Evolutionary conservation across 2,113 vertebrate species (phyloP).

Genomic region (Nerophis ophidion): DNA sequence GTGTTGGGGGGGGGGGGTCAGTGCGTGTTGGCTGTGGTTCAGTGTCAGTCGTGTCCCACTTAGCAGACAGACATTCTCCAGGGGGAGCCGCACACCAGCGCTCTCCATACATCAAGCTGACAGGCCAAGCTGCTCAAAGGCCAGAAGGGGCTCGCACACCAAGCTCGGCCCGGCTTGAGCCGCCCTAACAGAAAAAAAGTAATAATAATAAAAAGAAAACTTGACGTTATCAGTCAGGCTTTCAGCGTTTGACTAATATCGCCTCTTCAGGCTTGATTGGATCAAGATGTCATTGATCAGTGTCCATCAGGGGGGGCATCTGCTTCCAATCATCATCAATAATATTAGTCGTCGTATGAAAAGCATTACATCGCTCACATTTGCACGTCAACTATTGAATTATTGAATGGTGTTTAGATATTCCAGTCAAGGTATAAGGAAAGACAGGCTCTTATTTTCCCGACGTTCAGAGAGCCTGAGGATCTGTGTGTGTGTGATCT

Average conservation of each 20-base stretch:
- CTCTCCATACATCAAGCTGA: slow-evolving; percentile 64
- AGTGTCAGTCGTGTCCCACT: slow-evolving; percentile 71
- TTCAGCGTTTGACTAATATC: slow-evolving; percentile 62
- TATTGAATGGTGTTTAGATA: too few relatives aligned
- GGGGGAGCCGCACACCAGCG: slow-evolving; percentile 54
- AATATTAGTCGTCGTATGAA: neutral
- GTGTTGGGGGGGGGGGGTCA: slow-evolving; percentile 23
- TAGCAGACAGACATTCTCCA: slow-evolving; percentile 66
- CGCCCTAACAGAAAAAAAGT: neutral
- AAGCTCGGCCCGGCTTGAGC: slow-evolving; percentile 49
- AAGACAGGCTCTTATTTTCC: neutral
- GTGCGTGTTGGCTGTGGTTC: slow-evolving; percentile 55
- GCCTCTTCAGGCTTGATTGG: slow-evolving; percentile 53
- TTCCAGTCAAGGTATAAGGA: too few relatives aligned
- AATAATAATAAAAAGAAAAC: slow-evolving; percentile 53
- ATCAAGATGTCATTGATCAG: neutral
- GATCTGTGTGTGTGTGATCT: neutral
- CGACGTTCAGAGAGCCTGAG: too few relatives aligned
- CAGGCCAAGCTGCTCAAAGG: slow-evolving; percentile 63
- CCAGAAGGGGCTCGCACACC: slow-evolving; percentile 36
- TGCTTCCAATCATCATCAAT: neutral
- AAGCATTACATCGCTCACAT: neutral
- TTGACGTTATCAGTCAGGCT: slow-evolving; percentile 53
- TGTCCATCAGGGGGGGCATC: neutral
- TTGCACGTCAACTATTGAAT: too few relatives aligned